Evolutionary conservation across 1,140 invertebrate genomes (phyloP).

Genomic region (Bradysia coprophila): DNA sequence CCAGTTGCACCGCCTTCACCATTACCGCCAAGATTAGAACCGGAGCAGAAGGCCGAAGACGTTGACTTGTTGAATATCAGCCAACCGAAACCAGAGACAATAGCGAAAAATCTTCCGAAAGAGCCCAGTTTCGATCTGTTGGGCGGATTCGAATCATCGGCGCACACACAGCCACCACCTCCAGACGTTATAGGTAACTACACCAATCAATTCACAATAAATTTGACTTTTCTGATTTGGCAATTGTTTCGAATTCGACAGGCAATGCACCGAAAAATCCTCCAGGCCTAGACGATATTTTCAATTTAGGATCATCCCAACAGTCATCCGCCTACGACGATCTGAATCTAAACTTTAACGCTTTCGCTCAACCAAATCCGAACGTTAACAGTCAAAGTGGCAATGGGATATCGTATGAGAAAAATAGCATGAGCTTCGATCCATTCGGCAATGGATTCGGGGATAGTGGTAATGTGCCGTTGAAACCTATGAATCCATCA

Average conservation of each 20-base stretch:
- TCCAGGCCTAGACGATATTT: neutral
- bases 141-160: conserved; percentile 26
- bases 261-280: too few species aligned
- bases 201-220: too few species aligned
- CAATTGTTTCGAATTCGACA: too few species aligned
- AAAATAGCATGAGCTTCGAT: conserved; percentile 1
- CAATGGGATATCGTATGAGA: too few species aligned
- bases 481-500: conserved; percentile 13
- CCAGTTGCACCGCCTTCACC: conserved; percentile 4
- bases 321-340: too few species aligned
- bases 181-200: conserved; percentile 15
- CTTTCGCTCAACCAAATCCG: too few species aligned
- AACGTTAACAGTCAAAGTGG: too few species aligned
- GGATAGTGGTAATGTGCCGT: conserved; percentile 7
- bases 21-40: conserved; percentile 8
- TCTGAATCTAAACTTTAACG: too few species aligned
- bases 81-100: conserved; percentile 8
- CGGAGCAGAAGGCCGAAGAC: too few species aligned
- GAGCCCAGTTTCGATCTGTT: conserved; percentile 32
- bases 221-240: too few species aligned
- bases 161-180: conserved; percentile 13
- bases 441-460: neutral
- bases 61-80: conserved; percentile 32
- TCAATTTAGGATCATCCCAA: too few species aligned
- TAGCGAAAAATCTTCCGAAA: neutral